A percentile compares a stretch with the other conserved stretches of the same genome.
phyloP scores from a whole-genome alignment of 2,797 vertebrate genomes.

The Halcyon leucocephala region DNA sequence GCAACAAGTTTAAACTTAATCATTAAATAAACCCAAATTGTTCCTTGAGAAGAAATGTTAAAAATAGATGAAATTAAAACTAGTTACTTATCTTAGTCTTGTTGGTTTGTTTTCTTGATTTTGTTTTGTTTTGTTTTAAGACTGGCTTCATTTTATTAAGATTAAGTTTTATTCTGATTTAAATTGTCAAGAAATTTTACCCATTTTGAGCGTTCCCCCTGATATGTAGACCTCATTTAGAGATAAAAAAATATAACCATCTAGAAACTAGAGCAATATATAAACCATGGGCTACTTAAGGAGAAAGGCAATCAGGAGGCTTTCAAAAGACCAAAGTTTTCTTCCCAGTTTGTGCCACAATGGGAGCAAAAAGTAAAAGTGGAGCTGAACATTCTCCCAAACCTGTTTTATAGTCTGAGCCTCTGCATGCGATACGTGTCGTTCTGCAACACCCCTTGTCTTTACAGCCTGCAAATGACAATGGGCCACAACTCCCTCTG shows the following conservation, averaged over 20 bases:
- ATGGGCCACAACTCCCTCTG: not conserved
- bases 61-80: not conserved
- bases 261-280: not conserved
- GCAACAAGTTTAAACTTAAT: not conserved
- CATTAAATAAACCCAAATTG: not conserved
- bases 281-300: not conserved
- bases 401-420: not conserved
- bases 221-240: not conserved
- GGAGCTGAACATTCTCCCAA: not conserved
- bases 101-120: not conserved
- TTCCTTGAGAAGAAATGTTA: not conserved
- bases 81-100: not conserved
- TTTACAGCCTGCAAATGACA: not conserved
- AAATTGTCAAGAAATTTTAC: not conserved
- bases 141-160: not conserved
- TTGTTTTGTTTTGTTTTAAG: not conserved
- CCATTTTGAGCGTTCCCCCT: not conserved
- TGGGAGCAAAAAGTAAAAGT: slow-evolving; percentile 27
- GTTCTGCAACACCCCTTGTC: not conserved
- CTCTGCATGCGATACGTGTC: accelerated
- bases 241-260: not conserved
- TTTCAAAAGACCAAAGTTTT: slow-evolving; percentile 36
- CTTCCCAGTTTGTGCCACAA: not conserved
- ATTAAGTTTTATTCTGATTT: not conserved
- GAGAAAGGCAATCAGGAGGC: not conserved